These are phyloP conservation scores for Urocynchramus pylzowi DNA, from an alignment of 2,113 vertebrate genomes.

Conservation along the genomic window DNA sequence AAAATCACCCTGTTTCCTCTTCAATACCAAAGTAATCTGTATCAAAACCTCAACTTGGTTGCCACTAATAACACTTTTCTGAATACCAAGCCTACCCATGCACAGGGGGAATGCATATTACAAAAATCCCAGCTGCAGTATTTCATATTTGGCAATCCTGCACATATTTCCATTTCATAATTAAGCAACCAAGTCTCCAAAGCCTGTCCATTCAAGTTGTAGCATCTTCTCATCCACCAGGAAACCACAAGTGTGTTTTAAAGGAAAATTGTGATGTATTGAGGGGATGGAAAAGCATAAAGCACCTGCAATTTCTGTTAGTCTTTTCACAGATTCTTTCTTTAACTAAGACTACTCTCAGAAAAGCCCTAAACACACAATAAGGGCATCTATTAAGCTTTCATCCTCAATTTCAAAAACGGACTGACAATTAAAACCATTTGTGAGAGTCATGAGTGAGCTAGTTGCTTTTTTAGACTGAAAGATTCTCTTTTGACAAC, in stretches of 20 bases:
- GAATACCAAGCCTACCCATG: neutral
- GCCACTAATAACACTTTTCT: neutral
- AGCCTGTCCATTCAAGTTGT: neutral
- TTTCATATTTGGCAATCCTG: neutral
- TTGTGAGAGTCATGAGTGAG: neutral
- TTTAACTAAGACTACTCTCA: neutral
- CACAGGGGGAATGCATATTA: neutral
- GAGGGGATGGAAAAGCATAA: neutral
- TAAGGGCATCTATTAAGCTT: neutral
- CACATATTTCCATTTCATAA: neutral
- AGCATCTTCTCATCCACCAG: neutral
- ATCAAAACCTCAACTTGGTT: neutral
- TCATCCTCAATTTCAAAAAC: neutral
- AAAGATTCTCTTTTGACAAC: slow-evolving; percentile 31
- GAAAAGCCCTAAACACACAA: neutral
- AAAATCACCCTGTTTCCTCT: neutral
- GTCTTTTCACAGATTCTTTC: neutral
- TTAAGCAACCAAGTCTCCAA: neutral
- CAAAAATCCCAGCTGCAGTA: neutral
- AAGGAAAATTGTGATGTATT: neutral
- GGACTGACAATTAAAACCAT: neutral
- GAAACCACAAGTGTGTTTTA: neutral
- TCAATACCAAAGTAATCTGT: neutral
- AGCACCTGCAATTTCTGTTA: neutral
- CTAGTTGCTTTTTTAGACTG: neutral